phyloP scores from a whole-genome alignment of 2,888 invertebrate genomes.

The Drosophila pseudotalamancana region DNA sequence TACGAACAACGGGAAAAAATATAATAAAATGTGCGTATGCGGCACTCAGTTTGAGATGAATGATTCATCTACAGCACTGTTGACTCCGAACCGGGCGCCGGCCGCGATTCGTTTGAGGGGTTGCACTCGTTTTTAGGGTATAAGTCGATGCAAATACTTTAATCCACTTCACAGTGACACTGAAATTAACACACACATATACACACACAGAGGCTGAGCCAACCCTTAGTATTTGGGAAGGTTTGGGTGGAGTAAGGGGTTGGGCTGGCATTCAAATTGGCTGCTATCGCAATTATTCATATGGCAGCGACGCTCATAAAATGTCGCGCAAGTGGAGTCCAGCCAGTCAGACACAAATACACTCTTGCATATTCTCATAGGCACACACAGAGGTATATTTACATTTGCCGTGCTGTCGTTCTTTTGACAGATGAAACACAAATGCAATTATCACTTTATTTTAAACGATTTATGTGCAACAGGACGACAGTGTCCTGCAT shows the following conservation, averaged over 20 bases:
- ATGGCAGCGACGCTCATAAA: slow-evolving; percentile 79
- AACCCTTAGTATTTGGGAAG: slow-evolving; percentile 49
- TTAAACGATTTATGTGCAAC: slow-evolving; percentile 77
- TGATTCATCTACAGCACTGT: slow-evolving; percentile 46
- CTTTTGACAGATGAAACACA: slow-evolving; percentile 79
- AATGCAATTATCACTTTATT: slow-evolving; percentile 82
- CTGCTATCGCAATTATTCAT: slow-evolving; percentile 81
- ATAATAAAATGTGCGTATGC: slow-evolving; percentile 39
- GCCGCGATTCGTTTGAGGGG: slow-evolving; percentile 41
- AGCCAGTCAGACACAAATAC: slow-evolving; percentile 22
- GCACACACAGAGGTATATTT: slow-evolving; percentile 12
- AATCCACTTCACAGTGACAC: slow-evolving; percentile 80
- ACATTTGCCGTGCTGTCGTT: slow-evolving; percentile 54
- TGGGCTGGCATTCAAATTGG: slow-evolving; percentile 73
- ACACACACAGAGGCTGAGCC: slow-evolving; percentile 25
- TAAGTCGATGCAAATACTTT: slow-evolving; percentile 79
- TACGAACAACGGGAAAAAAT: slow-evolving; percentile 14
- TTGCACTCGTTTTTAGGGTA: slow-evolving; percentile 72
- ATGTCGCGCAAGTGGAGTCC: slow-evolving; percentile 67
- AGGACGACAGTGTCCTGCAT: slow-evolving; percentile 42
- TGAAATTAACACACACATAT: slow-evolving; percentile 62
- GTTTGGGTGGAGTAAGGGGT: slow-evolving; percentile 4
- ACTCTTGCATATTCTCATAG: slow-evolving; percentile 5
- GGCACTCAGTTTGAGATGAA: slow-evolving; percentile 30
- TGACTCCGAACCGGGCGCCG: slow-evolving; percentile 33